Base-by-base conservation (phyloP, 2,888 invertebrate species). In the Pinctada fucata region DNA sequence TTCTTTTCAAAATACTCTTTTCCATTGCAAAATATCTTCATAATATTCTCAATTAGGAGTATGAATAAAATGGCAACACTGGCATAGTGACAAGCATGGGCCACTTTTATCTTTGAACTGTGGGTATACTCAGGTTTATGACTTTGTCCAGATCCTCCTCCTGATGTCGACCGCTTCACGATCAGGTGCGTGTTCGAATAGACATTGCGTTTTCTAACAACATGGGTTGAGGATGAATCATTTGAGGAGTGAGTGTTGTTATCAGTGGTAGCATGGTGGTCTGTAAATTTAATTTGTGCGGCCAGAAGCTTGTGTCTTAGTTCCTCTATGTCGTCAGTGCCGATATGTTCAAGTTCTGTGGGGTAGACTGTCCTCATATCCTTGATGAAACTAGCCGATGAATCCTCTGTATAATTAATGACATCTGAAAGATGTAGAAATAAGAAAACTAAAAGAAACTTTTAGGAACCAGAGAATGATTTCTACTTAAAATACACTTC, bases 41-140 rank as follows among this genome's bases (percentile, higher is more conserved):
- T 70, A 16, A 85, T 13, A 0, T 82, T 86, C 88, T 76, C 76
- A 31, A 86, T 48, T 2, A 87, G 85, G 2, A 90, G 83, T 3
- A 90, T 82, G 6, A 86, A 81, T 8, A 90, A 78, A n/a, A 90
- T 89, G 13, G 86, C 75, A 3, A 90, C 84, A 66, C 88, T 88
- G 63, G 85, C 84, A 79, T 87, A 87, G 76, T 90, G 90, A 47
- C 88, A 81, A 5, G 80, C 85, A 72, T 90, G 90, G 2, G 86
- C 87, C 45, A 89, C 81, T 0, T 86, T 82, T 63, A 84, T 85
- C 79, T 86, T 84, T 10, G 85, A 75, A 51, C 79, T 80, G 63
- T 86, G 83, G 45, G 67, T 76, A 68, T 82, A 72, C 2, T 75
- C 31, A 16, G 69, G 68, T 8, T 66, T 71, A 65, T 77, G 66